These are phyloP conservation scores for Myrmecobius fasciatus DNA, from an alignment of 2,113 vertebrate species.

Conservation along the genomic window DNA sequence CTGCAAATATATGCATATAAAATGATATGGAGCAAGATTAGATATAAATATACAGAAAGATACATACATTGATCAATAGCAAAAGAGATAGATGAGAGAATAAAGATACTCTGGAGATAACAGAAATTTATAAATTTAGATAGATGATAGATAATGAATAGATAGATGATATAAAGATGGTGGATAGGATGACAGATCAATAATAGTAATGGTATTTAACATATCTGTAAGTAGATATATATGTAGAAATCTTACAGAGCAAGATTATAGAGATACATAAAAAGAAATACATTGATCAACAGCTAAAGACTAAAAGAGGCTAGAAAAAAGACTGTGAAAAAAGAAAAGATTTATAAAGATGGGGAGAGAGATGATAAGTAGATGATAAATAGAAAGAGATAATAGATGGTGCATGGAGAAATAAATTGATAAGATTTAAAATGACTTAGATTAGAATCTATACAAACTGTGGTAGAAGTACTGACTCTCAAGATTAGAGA, in stretches of 20 bases:
- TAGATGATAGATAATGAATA: no score
- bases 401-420: neutral
- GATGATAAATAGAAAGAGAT: neutral
- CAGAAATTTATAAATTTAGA: neutral
- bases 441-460: neutral
- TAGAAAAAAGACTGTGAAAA: neutral
- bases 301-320: neutral
- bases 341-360: neutral
- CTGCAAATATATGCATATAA: neutral
- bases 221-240: neutral
- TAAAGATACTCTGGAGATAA: neutral
- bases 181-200: no score
- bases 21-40: neutral
- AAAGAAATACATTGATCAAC: neutral
- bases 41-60: neutral
- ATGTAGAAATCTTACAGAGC: no score
- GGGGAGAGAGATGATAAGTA: neutral
- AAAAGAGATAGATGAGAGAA: neutral
- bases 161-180: no score
- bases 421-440: neutral
- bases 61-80: neutral
- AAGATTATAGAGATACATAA: neutral
- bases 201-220: neutral
- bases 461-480: neutral
- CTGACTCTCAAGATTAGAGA: neutral